Evolutionary conservation across 2,797 vertebrate species (phyloP), one percentile per base, ranked within the genome.

Genomic region (Chrysocyon brachyurus): DNA sequence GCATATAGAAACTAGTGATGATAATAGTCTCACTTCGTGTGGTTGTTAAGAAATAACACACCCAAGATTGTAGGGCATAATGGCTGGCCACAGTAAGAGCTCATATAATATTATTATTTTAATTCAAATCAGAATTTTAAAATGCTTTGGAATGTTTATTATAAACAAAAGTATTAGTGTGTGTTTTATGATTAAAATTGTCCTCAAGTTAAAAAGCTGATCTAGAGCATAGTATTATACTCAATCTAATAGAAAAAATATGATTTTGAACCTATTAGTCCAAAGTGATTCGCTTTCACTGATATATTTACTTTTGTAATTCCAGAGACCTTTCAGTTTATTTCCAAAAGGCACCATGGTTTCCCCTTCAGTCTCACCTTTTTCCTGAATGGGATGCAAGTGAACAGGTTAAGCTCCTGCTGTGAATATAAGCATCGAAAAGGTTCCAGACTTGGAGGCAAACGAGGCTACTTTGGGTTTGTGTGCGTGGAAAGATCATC

Each of bases 351-450:
- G 28, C 99, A 99, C 98, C 97, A 98, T 0, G 99, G 99, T 16
- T 99, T 99, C 97, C 99, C 99, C 0, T 99, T 99, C 99, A 99
- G 99, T 98, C 98, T 99, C 98, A 99, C 99, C 26, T 99, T 99
- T 98, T 99, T 98, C 97, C 98, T 99, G 96, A 99, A 99, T 0
- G 99, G 99, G 75, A 98, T 99, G 3, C 99, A 99, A 97, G 99
- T 99, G 75, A 99, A 99, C 97, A 99, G 99, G 56, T 98, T 99
- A 94, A 99, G 99, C 98, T 99, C 99, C 46, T 99, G 99, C 98
- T 99, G 99, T 9, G 99, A 99, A 98, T 99, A 99, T 98, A 99
- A 99, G 91, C 99, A 99, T 95, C 99, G 99, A 92, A 99, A 98
- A 95, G 99, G 98, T 9, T 97, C 99, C 77, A 98, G 99, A 54